Conservation (phyloP, 2,113 vertebrate species). For the Pipa parva region DNA sequence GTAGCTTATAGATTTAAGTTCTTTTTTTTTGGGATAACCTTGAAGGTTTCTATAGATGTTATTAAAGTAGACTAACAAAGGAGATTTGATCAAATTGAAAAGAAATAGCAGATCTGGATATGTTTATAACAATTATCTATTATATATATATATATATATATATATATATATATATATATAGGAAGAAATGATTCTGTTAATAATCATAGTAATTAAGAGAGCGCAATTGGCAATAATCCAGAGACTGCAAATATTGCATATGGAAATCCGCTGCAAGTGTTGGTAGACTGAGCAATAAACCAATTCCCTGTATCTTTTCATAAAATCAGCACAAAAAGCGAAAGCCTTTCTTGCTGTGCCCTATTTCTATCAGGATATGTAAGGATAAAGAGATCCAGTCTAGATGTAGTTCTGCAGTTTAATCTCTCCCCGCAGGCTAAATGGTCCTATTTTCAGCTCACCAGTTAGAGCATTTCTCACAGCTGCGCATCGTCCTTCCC, state of each 20-base stretch:
- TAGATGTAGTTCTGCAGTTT: conserved; percentile 23
- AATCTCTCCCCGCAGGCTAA: conserved; percentile 41
- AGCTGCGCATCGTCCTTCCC: conserved; percentile 27
- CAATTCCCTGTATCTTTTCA: background rate
- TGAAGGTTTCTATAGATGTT: too few relatives aligned
- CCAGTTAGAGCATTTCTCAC: conserved; percentile 39
- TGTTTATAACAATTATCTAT: too few relatives aligned
- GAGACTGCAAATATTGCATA: too few relatives aligned
- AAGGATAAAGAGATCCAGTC: conserved; percentile 27
- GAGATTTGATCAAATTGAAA: too few relatives aligned
- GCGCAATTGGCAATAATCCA: background rate
- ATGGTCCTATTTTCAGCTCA: conserved; percentile 41
- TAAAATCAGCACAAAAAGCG: conserved; percentile 8
- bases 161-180: too few relatives aligned
- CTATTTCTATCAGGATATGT: conserved; percentile 36
- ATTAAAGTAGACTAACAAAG: too few relatives aligned
- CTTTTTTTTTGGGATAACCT: too few relatives aligned
- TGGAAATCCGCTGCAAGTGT: background rate
- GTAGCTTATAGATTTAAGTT: too few relatives aligned
- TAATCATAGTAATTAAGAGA: too few relatives aligned
- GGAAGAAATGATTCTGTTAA: too few relatives aligned
- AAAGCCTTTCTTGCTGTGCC: conserved; percentile 28
- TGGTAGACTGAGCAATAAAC: conserved; percentile 17
- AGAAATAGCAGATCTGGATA: too few relatives aligned
- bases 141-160: too few relatives aligned